Percentiles rank a stretch among this genome's conserved stretches.
phyloP scores from a whole-genome alignment of 2,888 invertebrate species.

The Phlogophora meticulosa region DNA sequence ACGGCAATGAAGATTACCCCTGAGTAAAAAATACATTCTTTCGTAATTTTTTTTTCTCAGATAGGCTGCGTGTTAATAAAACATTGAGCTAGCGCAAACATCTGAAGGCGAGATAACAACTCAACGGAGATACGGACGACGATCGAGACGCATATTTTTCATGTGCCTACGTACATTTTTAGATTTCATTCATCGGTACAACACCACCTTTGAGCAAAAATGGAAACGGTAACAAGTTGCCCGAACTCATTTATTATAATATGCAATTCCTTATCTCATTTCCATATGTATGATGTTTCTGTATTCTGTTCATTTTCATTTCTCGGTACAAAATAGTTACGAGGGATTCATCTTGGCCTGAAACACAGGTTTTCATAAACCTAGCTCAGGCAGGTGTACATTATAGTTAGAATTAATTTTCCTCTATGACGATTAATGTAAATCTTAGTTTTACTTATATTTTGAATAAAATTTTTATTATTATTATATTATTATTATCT shows the following conservation, averaged over 20 bases:
- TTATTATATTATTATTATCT: no score
- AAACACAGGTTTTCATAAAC: no score
- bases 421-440: no score
- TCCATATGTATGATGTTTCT: conserved; percentile 60
- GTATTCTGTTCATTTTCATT: conserved; percentile 55
- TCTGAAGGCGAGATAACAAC: conserved; percentile 76
- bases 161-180: conserved; percentile 46
- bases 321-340: conserved; percentile 46
- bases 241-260: conserved; percentile 55
- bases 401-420: no score
- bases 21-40: conserved; percentile 74
- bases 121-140: conserved; percentile 66
- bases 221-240: conserved; percentile 37
- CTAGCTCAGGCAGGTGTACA: no score
- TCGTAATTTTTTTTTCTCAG: conserved; percentile 73
- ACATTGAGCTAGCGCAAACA: conserved; percentile 80
- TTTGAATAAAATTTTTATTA: no score
- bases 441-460: no score
- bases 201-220: conserved; percentile 33
- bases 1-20: conserved; percentile 70
- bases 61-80: conserved; percentile 77
- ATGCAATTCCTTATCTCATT: conserved; percentile 42
- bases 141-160: conserved; percentile 54
- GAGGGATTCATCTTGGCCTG: conserved; percentile 39
- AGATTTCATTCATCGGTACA: conserved; percentile 53